These are phyloP conservation scores for Drosophila busckii DNA, from an alignment of 1,140 invertebrate genomes.

Conservation along the genomic window DNA sequence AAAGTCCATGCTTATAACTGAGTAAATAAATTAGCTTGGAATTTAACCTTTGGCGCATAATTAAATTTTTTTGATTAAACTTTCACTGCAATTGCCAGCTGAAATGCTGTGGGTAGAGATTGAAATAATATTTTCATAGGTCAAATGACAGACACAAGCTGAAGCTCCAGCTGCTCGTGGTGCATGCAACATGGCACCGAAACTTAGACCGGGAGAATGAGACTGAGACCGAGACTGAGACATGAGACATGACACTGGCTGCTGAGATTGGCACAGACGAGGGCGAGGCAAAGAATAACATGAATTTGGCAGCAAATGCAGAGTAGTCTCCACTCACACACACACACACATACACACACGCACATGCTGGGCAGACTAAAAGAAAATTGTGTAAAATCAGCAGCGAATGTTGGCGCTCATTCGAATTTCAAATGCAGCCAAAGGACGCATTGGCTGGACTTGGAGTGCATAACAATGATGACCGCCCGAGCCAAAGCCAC, in stretches of 20 bases:
- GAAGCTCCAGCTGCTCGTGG: constrained; percentile 24
- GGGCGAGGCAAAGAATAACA: constrained; percentile 68
- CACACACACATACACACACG: constrained; percentile 16
- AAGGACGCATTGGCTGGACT: constrained; percentile 21
- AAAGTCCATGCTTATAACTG: too few relatives aligned
- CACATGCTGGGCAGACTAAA: constrained; percentile 50
- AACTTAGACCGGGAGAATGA: neutral
- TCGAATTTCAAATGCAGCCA: constrained; percentile 68
- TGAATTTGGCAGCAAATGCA: constrained; percentile 61
- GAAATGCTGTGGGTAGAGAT: constrained; percentile 47
- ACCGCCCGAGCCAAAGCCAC: too few relatives aligned
- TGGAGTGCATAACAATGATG: too few relatives aligned
- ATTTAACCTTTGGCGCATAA: neutral
- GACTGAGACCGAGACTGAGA: constrained; percentile 16
- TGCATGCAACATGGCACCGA: constrained; percentile 22
- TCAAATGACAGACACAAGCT: constrained; percentile 57
- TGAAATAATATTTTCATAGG: constrained; percentile 69
- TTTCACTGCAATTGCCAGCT: constrained; percentile 35
- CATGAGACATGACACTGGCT: constrained; percentile 12
- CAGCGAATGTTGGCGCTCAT: constrained; percentile 50
- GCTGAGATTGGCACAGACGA: constrained; percentile 47
- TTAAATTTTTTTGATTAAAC: constrained; percentile 41
- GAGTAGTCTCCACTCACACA: constrained; percentile 30
- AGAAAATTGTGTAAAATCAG: constrained; percentile 75
- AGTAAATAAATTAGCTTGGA: too few relatives aligned